These are phyloP conservation scores for Rhinogobius similis DNA, from an alignment of 2,113 vertebrate genomes.

Conservation along the genomic window DNA sequence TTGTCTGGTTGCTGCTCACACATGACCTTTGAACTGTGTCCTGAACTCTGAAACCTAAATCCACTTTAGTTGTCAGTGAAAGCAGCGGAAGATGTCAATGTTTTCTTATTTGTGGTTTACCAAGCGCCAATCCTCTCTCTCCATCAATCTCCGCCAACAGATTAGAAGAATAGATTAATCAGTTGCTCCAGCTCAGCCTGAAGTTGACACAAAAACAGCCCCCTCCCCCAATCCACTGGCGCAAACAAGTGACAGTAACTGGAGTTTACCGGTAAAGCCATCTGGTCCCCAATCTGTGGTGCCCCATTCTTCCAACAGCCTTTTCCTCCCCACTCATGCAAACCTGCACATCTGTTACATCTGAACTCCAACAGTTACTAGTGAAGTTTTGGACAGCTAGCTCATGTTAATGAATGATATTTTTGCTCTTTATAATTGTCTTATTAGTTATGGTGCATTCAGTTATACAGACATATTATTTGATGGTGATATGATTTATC, in stretches of 20 bases:
- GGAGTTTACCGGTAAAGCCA: slow-evolving; percentile 62
- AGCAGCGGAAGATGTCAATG: slow-evolving; percentile 3
- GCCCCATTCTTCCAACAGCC: slow-evolving; percentile 20
- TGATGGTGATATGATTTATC: too few species aligned
- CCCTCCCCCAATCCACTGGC: slow-evolving; percentile 29
- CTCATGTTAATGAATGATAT: not conserved
- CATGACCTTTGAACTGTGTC: slow-evolving; percentile 39
- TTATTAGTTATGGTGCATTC: too few species aligned
- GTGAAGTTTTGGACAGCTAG: slow-evolving; percentile 10
- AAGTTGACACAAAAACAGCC: slow-evolving; percentile 16
- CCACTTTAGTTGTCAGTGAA: slow-evolving; percentile 26
- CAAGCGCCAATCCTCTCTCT: slow-evolving; percentile 11
- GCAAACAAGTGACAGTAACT: slow-evolving; percentile 43
- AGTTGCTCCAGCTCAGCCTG: slow-evolving; percentile 39
- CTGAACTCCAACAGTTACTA: slow-evolving; percentile 12
- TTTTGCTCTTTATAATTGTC: too few species aligned
- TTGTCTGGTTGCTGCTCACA: slow-evolving; percentile 29
- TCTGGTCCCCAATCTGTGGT: slow-evolving; percentile 72
- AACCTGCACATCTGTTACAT: slow-evolving; percentile 21
- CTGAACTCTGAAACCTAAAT: slow-evolving; percentile 40
- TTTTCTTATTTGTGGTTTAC: slow-evolving; percentile 14
- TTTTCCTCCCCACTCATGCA: slow-evolving; percentile 26
- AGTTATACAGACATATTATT: too few species aligned
- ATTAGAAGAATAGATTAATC: slow-evolving; percentile 65
- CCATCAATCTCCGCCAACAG: slow-evolving; percentile 35